Evolutionary conservation across 2,113 vertebrate genomes (phyloP).

Genomic region (Protobothrops flavoviridis): DNA sequence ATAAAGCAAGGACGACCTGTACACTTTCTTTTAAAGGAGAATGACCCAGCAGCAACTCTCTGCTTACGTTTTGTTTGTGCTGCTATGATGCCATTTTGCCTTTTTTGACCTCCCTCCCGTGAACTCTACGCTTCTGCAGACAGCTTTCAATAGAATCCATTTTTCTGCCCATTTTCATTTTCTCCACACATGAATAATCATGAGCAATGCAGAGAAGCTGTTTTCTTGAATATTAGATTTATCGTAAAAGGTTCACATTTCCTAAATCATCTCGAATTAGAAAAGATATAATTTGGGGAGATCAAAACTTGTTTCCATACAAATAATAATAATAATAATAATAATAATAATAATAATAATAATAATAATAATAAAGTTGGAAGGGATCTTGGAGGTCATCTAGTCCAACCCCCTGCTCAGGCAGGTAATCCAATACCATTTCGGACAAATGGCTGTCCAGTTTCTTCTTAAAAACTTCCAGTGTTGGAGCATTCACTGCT

Average conservation of each 20-base stretch:
- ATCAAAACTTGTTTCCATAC: background rate
- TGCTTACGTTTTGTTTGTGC: background rate
- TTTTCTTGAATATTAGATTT: conserved; percentile 7
- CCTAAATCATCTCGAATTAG: background rate
- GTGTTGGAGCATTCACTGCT: no score
- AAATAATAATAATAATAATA: no score
- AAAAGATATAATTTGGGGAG: background rate
- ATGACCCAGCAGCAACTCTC: background rate
- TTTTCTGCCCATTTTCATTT: background rate
- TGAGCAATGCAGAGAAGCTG: background rate
- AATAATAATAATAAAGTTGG: no score
- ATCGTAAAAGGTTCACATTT: background rate
- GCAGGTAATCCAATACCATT: no score
- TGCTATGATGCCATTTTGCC: background rate
- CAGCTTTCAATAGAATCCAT: background rate
- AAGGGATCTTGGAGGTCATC: no score
- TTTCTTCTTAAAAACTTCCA: no score
- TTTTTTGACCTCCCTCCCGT: background rate
- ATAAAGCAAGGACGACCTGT: background rate
- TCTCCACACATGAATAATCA: background rate
- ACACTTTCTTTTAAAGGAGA: background rate
- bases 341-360: no score
- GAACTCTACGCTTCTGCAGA: background rate
- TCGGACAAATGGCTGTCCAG: no score
- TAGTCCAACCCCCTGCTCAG: no score